A percentile compares a stretch with the other conserved stretches of the same genome.
phyloP scores from a whole-genome alignment of 1,140 invertebrate genomes.

The Aphelenchoides fujianensis region DNA sequence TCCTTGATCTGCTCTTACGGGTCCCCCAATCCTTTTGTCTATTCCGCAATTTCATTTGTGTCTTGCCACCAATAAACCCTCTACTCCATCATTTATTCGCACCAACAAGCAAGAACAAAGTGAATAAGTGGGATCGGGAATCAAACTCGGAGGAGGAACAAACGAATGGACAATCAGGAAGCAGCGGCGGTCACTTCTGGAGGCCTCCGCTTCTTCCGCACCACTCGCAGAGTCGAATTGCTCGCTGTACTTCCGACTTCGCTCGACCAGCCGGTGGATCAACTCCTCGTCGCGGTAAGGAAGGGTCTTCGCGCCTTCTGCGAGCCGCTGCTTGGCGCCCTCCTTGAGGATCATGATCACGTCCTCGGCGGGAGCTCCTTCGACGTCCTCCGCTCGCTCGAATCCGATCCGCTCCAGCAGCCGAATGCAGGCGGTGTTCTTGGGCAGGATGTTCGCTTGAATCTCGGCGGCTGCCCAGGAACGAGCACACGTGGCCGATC shows the following conservation, averaged over 20 bases:
- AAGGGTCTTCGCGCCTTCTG: not conserved
- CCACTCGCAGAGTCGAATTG: not conserved
- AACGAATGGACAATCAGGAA: too few species aligned
- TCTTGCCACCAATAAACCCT: too few species aligned
- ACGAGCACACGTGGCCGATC: not conserved
- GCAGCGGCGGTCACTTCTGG: too few species aligned
- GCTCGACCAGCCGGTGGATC: not conserved
- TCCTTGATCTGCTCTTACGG: too few species aligned
- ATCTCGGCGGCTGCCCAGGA: not conserved
- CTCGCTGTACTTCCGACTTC: not conserved
- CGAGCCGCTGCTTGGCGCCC: not conserved
- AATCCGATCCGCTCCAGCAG: slow-evolving; percentile 12
- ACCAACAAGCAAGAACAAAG: too few species aligned
- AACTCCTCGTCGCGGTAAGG: not conserved
- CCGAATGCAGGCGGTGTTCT: not conserved
- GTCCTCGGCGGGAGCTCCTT: not conserved
- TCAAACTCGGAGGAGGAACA: too few species aligned
- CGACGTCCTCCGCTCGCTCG: not conserved
- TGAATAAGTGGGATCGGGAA: too few species aligned
- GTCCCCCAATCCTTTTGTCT: too few species aligned
- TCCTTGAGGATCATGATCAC: not conserved
- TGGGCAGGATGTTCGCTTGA: not conserved
- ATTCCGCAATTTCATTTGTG: too few species aligned
- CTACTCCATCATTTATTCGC: too few species aligned
- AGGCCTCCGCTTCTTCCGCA: too few species aligned